phyloP scores from a whole-genome alignment of 2,113 vertebrate genomes.

The Halichoeres trimaculatus region DNA sequence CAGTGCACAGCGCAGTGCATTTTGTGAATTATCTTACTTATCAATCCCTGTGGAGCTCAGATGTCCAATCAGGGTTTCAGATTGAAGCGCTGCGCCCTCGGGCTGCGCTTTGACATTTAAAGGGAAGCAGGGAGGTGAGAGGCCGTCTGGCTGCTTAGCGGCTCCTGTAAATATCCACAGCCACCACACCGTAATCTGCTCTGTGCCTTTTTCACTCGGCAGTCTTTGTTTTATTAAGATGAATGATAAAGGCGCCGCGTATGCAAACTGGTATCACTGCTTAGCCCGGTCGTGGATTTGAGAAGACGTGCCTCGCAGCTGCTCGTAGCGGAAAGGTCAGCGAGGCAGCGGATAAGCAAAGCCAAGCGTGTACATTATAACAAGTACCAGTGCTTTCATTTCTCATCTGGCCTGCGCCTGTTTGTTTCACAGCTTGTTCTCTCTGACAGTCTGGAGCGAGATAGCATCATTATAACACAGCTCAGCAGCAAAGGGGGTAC shows the following conservation, averaged over 20 bases:
- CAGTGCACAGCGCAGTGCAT: conserved; percentile 48
- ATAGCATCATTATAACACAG: conserved; percentile 61
- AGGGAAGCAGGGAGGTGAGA: conserved; percentile 64
- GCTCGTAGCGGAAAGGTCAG: conserved; percentile 74
- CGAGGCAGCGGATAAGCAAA: conserved; percentile 65
- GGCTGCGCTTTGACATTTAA: conserved; percentile 80
- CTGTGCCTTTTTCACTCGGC: conserved; percentile 51
- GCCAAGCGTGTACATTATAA: conserved; percentile 62
- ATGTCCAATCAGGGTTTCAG: conserved; percentile 71
- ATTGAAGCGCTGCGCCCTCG: conserved; percentile 48
- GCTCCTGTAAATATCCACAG: conserved; percentile 71
- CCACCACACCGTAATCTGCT: conserved; percentile 46
- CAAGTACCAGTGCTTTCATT: conserved; percentile 63
- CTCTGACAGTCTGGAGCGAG: conserved; percentile 38
- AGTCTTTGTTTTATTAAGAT: conserved; percentile 80
- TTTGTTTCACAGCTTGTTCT: conserved; percentile 45
- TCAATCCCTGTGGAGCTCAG: conserved; percentile 64
- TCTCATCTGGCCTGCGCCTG: conserved; percentile 59
- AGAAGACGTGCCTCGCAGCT: conserved; percentile 70
- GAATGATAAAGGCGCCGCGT: conserved; percentile 67
- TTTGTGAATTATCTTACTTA: conserved; percentile 73
- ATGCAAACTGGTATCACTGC: conserved; percentile 62
- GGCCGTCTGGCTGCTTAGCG: conserved; percentile 73
- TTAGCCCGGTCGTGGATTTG: conserved; percentile 60
- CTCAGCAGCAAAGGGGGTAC: conserved; percentile 38